Base-by-base conservation (phyloP, 2,888 invertebrate species). In the Dasypolia templi region DNA sequence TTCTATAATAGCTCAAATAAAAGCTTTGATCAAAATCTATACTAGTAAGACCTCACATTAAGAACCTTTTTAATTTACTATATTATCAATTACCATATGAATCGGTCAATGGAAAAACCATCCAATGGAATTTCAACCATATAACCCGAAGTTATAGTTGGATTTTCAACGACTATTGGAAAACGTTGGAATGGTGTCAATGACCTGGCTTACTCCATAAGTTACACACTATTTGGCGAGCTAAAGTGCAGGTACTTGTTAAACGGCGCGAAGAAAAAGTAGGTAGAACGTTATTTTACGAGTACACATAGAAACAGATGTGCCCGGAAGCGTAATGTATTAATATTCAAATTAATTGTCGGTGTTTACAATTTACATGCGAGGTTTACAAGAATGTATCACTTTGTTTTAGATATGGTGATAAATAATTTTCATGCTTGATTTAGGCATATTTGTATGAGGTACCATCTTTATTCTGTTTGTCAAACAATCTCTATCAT, bases 141-240 rank as follows among this genome's bases (percentile, higher is more conserved):
- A 82, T 9, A 0, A 12, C 11, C 17, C 4, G 5, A 32, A 19
- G 26, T 49, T 81, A 79, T 70, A 77, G 84, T 78, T 65, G 61
- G 32, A 46, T 67, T 84, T 84, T 42, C 58, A 69, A 69, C 72
- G 72, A 44, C 22, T n/a, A 49, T 71, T 46, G 55, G 63, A 35
- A 64, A 77, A 77, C 80, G 79, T 80, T 72, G 87, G 88, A 92
- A 91, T 91, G 91, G 91, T 90, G 94, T 89, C 93, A 90, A 89
- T 78, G 93, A 92, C 91, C 93, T 72, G 84, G 75, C 85, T 82
- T 85, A 83, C 88, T 79, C 86, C 89, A 89, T 90, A 90, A 88
- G 89, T 88, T 87, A 90, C 90, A 89, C 89, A 89, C 89, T 91
- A 88, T 89, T 91, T 89, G 87, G 87, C 85, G 86, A 69, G 84